These are phyloP conservation scores for Pipistrellus kuhlii DNA, from an alignment of 2,797 vertebrate species.

Conservation along the genomic window DNA sequence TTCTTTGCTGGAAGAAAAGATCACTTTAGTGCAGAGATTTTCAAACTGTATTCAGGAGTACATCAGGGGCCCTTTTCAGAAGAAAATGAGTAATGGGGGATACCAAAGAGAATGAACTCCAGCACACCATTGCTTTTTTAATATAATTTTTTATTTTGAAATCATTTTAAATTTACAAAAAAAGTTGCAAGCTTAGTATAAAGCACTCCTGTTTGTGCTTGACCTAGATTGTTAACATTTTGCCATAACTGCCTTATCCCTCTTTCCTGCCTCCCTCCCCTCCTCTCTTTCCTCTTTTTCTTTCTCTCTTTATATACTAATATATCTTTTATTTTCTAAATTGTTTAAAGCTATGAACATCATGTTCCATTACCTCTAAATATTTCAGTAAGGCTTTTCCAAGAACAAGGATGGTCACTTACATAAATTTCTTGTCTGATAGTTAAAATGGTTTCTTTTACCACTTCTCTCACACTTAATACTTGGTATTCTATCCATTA, in stretches of 20 bases:
- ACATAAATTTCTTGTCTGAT: constrained; percentile 5
- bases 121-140: constrained; percentile 10
- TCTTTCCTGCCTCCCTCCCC: background rate
- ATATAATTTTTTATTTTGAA: constrained; percentile 20
- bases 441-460: background rate
- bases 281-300: background rate
- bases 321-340: background rate
- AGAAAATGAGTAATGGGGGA: background rate
- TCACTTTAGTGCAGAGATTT: constrained; percentile 9
- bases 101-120: background rate
- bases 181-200: background rate
- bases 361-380: constrained; percentile 30
- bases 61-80: background rate
- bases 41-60: background rate
- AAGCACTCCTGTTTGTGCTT: background rate
- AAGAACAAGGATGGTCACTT: constrained; percentile 20
- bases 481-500: background rate
- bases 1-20: constrained; percentile 30
- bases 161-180: constrained; percentile 26
- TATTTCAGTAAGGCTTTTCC: background rate
- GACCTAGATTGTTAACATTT: background rate
- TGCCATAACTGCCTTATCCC: background rate
- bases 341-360: background rate
- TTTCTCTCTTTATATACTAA: background rate
- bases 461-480: background rate